Percentiles rank a stretch among this genome's conserved stretches.
These are phyloP conservation scores for Polydrusus tereticollis DNA, from an alignment of 2,888 invertebrate species.

Conservation along the genomic window DNA sequence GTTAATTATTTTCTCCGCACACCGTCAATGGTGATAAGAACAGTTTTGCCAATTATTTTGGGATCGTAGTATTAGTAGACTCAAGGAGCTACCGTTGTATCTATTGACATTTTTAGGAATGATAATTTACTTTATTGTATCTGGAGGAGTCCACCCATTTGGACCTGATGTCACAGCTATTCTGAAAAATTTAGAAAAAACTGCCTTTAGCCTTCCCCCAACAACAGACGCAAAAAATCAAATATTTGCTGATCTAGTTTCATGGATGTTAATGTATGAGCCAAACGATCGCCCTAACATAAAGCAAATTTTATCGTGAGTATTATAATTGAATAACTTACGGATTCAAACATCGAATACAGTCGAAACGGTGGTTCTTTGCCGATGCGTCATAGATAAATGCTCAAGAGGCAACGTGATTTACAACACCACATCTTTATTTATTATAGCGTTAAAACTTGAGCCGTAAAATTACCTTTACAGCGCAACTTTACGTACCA, in stretches of 20 bases:
- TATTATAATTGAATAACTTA: conserved; percentile 7
- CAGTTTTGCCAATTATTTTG: too few species aligned
- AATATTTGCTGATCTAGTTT: conserved; percentile 63
- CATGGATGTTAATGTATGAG: conserved; percentile 65
- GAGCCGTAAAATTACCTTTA: too few species aligned
- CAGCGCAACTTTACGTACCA: too few species aligned
- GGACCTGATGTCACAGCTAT: conserved; percentile 63
- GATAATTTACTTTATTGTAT: conserved; percentile 65
- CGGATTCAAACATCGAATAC: too few species aligned
- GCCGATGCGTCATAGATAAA: too few species aligned
- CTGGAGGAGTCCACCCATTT: conserved; percentile 65
- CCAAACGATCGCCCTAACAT: conserved; percentile 63
- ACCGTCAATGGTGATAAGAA: too few species aligned
- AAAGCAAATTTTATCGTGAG: conserved; percentile 64
- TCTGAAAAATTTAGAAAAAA: conserved; percentile 61
- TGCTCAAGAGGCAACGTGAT: too few species aligned
- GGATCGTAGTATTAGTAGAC: too few species aligned
- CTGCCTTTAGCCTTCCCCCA: conserved; percentile 36
- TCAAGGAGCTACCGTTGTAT: not conserved
- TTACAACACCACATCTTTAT: too few species aligned
- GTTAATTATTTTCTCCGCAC: too few species aligned
- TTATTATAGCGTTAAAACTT: not conserved
- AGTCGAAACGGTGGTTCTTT: too few species aligned
- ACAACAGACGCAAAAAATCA: conserved; percentile 50
- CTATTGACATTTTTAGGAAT: conserved; percentile 54